Percentiles rank a stretch among this genome's conserved stretches.
phyloP scores from a whole-genome alignment of 2,113 vertebrate genomes.

The Pomatorhinus ruficollis region DNA sequence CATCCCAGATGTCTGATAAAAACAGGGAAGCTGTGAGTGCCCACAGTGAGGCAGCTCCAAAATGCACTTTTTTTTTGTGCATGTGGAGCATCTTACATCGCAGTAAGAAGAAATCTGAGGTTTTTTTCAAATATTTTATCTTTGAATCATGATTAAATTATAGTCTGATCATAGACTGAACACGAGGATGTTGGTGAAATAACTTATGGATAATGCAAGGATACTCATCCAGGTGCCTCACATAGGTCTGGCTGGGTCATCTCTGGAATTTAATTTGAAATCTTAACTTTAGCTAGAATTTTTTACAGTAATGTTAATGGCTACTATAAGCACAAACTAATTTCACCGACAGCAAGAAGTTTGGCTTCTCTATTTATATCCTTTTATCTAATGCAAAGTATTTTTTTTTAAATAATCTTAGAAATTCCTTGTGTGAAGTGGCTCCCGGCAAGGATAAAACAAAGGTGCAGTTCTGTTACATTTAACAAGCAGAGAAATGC shows the following conservation, averaged over 20 bases:
- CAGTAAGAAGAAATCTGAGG: not conserved
- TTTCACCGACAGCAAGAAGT: not conserved
- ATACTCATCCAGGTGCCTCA: not conserved
- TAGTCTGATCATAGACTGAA: not conserved
- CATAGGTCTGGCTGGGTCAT: not conserved
- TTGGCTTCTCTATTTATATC: not conserved
- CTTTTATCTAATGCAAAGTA: not conserved
- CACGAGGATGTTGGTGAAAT: not conserved
- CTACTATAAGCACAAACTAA: not conserved
- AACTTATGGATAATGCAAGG: not conserved
- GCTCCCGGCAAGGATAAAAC: not conserved
- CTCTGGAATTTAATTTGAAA: not conserved
- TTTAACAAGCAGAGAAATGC: not conserved
- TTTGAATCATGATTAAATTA: not conserved
- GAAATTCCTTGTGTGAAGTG: not conserved
- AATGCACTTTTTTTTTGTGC: not conserved
- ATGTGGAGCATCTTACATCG: accelerated
- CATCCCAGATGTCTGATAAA: not conserved
- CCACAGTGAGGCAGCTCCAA: not conserved
- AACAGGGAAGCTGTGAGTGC: not conserved
- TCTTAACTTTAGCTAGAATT: not conserved
- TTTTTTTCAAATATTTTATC: not conserved
- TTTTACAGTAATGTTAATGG: not conserved
- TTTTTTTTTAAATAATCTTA: not conserved
- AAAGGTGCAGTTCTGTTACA: not conserved